Percentiles rank a stretch among this genome's conserved stretches.
These are phyloP conservation scores for Pantherophis alleghaniensis DNA, from an alignment of 2,797 vertebrate genomes.

Conservation along the genomic window DNA sequence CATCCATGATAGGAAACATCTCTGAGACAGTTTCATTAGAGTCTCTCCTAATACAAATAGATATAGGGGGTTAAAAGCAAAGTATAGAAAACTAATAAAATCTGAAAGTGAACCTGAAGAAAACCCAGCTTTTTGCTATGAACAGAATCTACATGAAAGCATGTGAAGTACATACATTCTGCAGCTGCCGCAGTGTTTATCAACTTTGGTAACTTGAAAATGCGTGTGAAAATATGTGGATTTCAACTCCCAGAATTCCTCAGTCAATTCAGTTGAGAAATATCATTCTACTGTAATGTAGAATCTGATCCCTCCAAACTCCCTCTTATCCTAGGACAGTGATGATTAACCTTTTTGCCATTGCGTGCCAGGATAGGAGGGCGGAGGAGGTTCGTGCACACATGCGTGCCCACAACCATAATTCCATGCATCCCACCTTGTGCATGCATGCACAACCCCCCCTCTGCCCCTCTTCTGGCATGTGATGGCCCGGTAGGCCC, in stretches of 20 bases:
- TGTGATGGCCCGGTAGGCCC: no score
- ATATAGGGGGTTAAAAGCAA: background rate
- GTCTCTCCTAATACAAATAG: background rate
- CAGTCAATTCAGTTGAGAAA: background rate
- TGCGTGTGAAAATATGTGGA: background rate
- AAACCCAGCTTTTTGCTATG: background rate
- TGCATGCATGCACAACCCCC: no score
- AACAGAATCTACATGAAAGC: background rate
- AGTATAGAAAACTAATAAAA: background rate
- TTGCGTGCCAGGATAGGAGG: no score
- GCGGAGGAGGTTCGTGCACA: no score
- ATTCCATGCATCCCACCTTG: no score
- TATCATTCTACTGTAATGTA: background rate
- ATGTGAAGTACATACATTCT: background rate
- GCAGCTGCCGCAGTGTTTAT: background rate
- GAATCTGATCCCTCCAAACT: background rate
- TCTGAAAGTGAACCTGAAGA: background rate
- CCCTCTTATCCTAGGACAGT: background rate
- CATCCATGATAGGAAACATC: background rate
- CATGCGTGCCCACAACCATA: no score
- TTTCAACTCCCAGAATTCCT: background rate
- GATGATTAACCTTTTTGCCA: no score
- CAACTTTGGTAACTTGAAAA: background rate
- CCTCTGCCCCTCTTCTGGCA: no score
- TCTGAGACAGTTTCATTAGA: background rate